phyloP scores from a whole-genome alignment of 2,888 invertebrate genomes.

The Agrochola macilenta region DNA sequence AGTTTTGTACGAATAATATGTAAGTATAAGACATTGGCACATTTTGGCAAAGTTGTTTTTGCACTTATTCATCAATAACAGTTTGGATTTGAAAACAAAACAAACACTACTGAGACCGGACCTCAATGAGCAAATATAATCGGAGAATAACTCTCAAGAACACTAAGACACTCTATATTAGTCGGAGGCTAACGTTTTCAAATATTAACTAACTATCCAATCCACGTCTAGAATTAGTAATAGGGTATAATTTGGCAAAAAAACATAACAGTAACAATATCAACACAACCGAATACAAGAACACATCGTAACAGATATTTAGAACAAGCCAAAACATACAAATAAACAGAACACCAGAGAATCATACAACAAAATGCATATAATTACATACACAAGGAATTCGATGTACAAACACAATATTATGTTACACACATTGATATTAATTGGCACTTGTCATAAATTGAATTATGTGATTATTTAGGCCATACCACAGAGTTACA shows the following conservation, averaged over 20 bases:
- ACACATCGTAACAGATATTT: constrained; percentile 11
- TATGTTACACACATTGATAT: constrained; percentile 8
- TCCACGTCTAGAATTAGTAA: background rate
- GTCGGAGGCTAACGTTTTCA: background rate
- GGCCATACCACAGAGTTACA: background rate
- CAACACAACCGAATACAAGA: background rate
- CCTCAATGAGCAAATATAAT: constrained; percentile 17
- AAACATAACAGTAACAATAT: background rate
- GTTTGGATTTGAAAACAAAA: background rate
- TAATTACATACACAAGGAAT: background rate
- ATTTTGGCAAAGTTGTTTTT: constrained; percentile 11
- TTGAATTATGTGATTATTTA: constrained; percentile 10
- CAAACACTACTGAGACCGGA: constrained; percentile 16
- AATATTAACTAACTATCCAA: background rate
- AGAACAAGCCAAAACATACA: constrained; percentile 5
- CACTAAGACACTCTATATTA: background rate
- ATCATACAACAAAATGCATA: constrained; percentile 14
- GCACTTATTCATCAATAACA: constrained; percentile 2
- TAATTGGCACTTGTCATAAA: background rate
- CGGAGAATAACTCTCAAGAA: background rate
- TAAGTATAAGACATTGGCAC: background rate
- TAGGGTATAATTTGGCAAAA: background rate
- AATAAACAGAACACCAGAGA: background rate
- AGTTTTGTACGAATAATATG: background rate
- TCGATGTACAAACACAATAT: background rate